Base-by-base conservation (phyloP, 2,888 invertebrate species). In the Geophilus truncorum region DNA sequence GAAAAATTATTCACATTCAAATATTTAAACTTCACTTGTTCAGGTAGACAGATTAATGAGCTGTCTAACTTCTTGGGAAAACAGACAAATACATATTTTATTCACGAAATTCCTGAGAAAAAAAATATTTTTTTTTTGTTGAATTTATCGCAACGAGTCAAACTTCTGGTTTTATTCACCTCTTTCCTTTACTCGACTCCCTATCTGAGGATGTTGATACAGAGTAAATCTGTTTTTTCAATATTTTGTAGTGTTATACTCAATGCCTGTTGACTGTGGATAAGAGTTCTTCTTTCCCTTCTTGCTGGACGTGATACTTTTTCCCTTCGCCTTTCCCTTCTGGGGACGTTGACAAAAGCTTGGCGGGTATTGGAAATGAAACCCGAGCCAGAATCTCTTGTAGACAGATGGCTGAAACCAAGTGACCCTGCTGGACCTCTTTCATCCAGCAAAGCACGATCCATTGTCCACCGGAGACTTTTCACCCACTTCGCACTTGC, bases 321-420 rank as follows among this genome's bases (percentile, higher is more conserved):
- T 70, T 51, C 18, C 40, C 40, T n/a, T n/a, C n/a, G n/a, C 57
- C 70, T 28, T 70, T 70, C 28, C 28, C 70, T 28, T 70, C n/a
- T 70, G 70, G 70, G 70, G 28, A 28, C 70, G n/a, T 70, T 70
- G 70, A 70, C 70, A 70, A 70, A 70, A 25, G 70, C 25, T 70
- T 70, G 23, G 5, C 12, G 7, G 70, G 70, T 70, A 70, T 70
- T 70, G 70, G 70, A 70, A 70, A 28, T 10, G 70, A 70, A 70
- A 70, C 70, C 28, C 25, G 70, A 70, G 70, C 70, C 70, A 70
- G 28, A 70, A 70, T 70, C 70, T 70, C 70, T 70, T 70, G 70
- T 70, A 70, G 70, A 70, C 70, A 70, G 70, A 70, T 70, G 70
- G 70, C 12, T 70, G 70, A 70, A 70, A 70, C 70, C 70, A 70